Conservation (phyloP, 2,797 vertebrate genomes). For the Acanthis flammea region DNA sequence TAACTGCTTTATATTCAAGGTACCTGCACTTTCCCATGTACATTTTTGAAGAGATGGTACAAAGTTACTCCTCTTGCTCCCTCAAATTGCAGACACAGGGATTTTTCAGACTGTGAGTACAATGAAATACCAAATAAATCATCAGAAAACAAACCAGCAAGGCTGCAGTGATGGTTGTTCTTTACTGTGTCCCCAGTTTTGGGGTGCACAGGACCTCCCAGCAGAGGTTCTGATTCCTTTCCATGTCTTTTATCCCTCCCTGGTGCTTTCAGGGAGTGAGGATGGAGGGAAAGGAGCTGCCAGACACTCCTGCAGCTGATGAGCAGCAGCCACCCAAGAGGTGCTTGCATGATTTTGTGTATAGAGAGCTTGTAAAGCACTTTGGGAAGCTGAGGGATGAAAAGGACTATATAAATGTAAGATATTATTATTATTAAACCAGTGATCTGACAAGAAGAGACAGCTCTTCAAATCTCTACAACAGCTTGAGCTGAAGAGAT, state of each 20-base stretch:
- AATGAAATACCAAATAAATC: background rate
- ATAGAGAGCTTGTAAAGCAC: constrained; percentile 45
- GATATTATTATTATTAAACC: constrained; percentile 68
- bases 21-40: background rate
- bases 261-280: accelerated
- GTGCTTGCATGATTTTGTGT: background rate
- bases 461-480: constrained; percentile 63
- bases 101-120: background rate
- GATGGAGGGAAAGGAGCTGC: background rate
- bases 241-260: accelerated
- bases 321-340: constrained; percentile 61
- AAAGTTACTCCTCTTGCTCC: background rate
- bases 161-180: accelerated
- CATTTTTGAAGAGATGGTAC: background rate
- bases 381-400: constrained; percentile 54
- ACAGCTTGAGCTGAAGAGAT: constrained; percentile 65
- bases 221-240: background rate
- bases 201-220: background rate
- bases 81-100: background rate
- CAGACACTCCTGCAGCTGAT: background rate
- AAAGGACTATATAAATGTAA: constrained; percentile 54
- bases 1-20: background rate
- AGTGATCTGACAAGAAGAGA: constrained; percentile 65
- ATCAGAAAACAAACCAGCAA: background rate
- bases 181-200: background rate